These are phyloP conservation scores for Lateolabrax maculatus DNA, from an alignment of 2,797 vertebrate species.

Conservation along the genomic window DNA sequence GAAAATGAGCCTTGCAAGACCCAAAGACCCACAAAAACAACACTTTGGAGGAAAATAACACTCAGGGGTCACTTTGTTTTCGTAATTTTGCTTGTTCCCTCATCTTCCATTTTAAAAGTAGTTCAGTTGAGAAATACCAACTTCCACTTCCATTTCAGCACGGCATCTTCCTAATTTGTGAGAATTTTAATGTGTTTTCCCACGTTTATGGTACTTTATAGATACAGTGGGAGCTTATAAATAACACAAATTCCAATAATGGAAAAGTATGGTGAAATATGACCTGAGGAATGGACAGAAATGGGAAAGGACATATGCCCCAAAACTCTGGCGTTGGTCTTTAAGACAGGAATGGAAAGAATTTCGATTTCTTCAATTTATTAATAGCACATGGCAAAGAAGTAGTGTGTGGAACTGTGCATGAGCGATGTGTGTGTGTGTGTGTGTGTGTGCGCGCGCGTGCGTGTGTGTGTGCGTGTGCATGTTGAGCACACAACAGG, in stretches of 20 bases:
- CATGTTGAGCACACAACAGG: conserved; percentile 67
- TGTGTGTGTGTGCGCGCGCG: conserved; percentile 7
- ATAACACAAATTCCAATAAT: not conserved
- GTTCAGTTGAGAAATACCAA: not conserved
- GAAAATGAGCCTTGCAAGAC: conserved; percentile 41
- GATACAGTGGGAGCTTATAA: not conserved
- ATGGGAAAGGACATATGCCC: conserved; percentile 10
- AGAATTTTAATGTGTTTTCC: not conserved
- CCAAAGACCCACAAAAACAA: conserved; percentile 49
- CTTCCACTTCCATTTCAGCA: not conserved
- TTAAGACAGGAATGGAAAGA: conserved; percentile 62
- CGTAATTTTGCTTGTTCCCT: not conserved
- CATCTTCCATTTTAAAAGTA: conserved; percentile 12
- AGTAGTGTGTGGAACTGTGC: conserved; percentile 27
- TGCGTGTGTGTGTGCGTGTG: conserved; percentile 21
- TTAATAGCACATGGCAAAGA: conserved; percentile 73
- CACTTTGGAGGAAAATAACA: conserved; percentile 37
- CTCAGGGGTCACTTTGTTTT: conserved; percentile 38
- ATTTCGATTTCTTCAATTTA: conserved; percentile 69
- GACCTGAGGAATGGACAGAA: not conserved
- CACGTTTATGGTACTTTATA: not conserved
- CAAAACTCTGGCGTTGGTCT: conserved; percentile 24
- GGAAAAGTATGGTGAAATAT: conserved; percentile 14
- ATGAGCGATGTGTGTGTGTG: conserved; percentile 9
- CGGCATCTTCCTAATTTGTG: not conserved